Evolutionary conservation across 37 sponge, comb jelly and placozoan genomes (phyloP), one percentile per base, ranked within the genome.

Genomic region (Cladorhizidae sp.): DNA sequence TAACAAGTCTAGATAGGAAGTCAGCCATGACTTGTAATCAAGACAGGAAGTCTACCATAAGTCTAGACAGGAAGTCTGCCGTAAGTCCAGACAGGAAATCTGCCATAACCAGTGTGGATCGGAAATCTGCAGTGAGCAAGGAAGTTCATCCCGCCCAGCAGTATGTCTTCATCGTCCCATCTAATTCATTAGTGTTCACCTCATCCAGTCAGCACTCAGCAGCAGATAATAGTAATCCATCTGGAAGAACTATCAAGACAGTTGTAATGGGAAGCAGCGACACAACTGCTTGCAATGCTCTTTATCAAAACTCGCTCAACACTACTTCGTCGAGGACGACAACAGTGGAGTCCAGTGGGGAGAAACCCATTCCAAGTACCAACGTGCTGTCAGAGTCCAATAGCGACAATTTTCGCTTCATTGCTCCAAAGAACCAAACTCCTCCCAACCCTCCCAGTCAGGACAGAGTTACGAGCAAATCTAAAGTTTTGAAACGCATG

Each of bases 111-210:
- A 61, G 25, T 22, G 26, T 26, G 62, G 73, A n/a, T n/a, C 36
- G 43, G 67, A 54, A 67, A 69, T 67, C 74, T 28, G 43, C 40
- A 28, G 3, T 72, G 40, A 59, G 54, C 20, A 73, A 82, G 57
- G 57, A n/a, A 11, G 58, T 59, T 28, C 72, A 71, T 28, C 67
- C 59, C 28, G 31, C 72, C 20, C 83, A 74, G 55, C 83, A 82
- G 23, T 73, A 52, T 64, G 83, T 82, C 0, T 29, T 82, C 21
- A 40, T 82, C 11, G 43, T 81, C 0, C 82, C 82, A 1, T 58
- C 82, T 9, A 81, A 40, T 45, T 37, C 73, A 2, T 31, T 62
- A 0, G 3, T 40, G 5, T 14, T 64, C 9, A 64, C 65, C 33
- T 7, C 35, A 15, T 55, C 61, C 11, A 33, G 73, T 23, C 83